Evolutionary conservation across 53 echinoderm and acorn worm species (phyloP), one percentile per base, ranked within the genome.

Genomic region (Luidia sarsii): DNA sequence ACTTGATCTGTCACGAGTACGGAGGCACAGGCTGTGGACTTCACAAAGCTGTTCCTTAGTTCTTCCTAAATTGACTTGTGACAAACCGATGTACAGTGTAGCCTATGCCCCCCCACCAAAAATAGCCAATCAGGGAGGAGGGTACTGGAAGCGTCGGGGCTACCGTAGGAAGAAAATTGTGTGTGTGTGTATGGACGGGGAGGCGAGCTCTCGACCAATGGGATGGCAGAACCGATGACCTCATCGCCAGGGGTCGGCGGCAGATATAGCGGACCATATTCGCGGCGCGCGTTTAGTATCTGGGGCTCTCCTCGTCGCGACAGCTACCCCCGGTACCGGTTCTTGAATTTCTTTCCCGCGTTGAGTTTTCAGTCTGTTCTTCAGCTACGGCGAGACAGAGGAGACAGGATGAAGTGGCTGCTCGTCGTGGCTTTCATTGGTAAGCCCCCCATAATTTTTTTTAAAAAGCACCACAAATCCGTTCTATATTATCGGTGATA

Each of bases 381-480:
- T 33, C 33, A 11, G 31, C 31, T 51, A 25, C 20, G 34, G 16
- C 11, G 28, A 43, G 46, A 48, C 77, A 60, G 77, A 77, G 48
- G 45, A 77, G 21, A 43, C 33, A 39, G 55, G 31, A 77, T 77
- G 77, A 77, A 77, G 62, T 59, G 28, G 29, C 32, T 77, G 43
- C 19, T 77, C 22, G 60, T 60, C 4, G 43, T 77, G 10, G 25
- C 77, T 5, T 7, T 77, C 46, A 61, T 77, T 46, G 77, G 77
- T 77, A 61, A 45, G 77, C 46, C n/a, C n/a, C n/a, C n/a, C n/a
- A n/a, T n/a, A n/a, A n/a, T n/a, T n/a, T n/a, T n/a, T n/a, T n/a
- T n/a, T n/a, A n/a, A 7, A 31, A 3, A 7, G 0, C 33, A 0
- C 25, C 0, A 16, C 32, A 32, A 6, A 29, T 32, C 16, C 6